Conservation (phyloP, 2,888 invertebrate genomes). For the Phyllotreta striolata region DNA sequence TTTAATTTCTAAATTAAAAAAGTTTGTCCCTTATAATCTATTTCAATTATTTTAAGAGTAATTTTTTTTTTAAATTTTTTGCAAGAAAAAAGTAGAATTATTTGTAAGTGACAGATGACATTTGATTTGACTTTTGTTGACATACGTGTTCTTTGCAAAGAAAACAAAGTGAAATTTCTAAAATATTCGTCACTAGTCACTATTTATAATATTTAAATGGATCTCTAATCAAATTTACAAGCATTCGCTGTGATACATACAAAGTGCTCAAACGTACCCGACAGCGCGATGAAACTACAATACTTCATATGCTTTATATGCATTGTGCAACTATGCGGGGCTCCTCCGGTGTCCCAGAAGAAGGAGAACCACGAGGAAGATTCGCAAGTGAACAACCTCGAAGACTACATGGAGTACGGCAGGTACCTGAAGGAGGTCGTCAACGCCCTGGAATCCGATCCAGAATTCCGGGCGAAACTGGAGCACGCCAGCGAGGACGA, state of each 20-base stretch:
- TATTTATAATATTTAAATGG: no score
- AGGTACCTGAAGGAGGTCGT: constrained; percentile 91
- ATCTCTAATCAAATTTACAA: no score
- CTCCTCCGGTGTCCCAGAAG: constrained; percentile 62
- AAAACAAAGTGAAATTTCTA: neutral
- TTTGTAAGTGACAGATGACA: neutral
- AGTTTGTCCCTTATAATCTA: no score
- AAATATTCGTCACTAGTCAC: no score
- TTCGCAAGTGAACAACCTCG: constrained; percentile 51
- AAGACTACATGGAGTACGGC: constrained; percentile 77
- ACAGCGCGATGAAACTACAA: constrained; percentile 14
- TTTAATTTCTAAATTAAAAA: no score
- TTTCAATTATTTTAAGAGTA: no score
- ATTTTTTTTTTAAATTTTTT: no score
- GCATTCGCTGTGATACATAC: no score
- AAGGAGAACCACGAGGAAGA: constrained; percentile 51
- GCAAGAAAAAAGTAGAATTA: no score
- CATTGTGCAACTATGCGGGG: constrained; percentile 56
- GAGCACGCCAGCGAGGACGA: constrained; percentile 84
- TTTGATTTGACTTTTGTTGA: constrained; percentile 7
- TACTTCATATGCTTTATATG: constrained; percentile 21
- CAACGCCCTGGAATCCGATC: constrained; percentile 87
- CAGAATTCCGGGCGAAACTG: constrained; percentile 80
- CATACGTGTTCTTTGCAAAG: constrained; percentile 10
- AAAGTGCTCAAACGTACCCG: neutral